Evolutionary conservation across 2,797 vertebrate genomes (phyloP), one percentile per base, ranked within the genome.

Genomic region (Tarsius wallacei): DNA sequence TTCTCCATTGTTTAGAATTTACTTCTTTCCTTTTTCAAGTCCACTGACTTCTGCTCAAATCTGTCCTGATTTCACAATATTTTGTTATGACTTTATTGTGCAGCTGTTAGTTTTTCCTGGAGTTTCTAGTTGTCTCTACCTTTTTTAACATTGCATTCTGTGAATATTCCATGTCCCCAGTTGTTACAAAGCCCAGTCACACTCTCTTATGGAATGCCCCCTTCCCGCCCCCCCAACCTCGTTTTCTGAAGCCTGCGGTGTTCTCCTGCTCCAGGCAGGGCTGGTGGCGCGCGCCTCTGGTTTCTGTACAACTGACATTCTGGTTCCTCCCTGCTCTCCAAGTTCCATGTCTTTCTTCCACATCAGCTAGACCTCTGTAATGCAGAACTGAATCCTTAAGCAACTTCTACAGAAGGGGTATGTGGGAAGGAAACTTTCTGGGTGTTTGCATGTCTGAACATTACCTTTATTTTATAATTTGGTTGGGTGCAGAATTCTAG

Each of bases 401-500:
- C 42, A 42, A 51, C 74, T 82, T 13, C 8, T 87, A 47, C 47
- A 78, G 71, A 55, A 76, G 31, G 11, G 11, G 8, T 28, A 28
- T 9, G 10, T 17, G 17, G 36, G n/a, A 89, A 7, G 15, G 12
- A 87, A 83, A 9, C 0, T 42, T 85, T 71, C 24, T 51, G 13
- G 77, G 64, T 87, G 24, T 82, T 71, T 42, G 21, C 26, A 63
- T 73, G 9, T 82, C 78, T 91, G 57, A 92, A 91, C 89, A 87
- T 3, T 47, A 14, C 61, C 68, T 85, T 81, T 73, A 28, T 95
- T 96, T 26, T 26, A 55, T 85, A 70, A 90, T 66, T 94, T 94
- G 87, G 42, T 57, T 95, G 55, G 74, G 63, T 95, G 82, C 76
- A 89, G 55, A 91, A 87, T 80, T 76, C 66, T 90, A 81, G 31